Conservation (phyloP, 2,888 invertebrate species). For the Suillia variegata region DNA sequence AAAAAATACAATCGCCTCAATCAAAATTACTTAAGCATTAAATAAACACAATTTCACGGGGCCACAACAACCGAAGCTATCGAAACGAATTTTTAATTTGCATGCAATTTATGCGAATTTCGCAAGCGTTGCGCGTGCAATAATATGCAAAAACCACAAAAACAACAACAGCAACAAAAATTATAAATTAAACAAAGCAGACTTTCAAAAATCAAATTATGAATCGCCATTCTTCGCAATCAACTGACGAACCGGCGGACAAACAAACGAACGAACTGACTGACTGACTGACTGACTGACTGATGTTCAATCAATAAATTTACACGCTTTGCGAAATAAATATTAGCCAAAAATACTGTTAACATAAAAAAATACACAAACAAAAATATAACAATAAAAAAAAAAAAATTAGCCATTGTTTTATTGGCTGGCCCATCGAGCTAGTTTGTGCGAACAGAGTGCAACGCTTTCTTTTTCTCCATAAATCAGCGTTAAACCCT, state of each 20-base stretch:
- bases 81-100: slow-evolving; percentile 11
- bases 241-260: too few species aligned
- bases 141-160: not conserved
- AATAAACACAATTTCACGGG: not conserved
- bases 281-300: not conserved
- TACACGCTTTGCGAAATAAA: not conserved
- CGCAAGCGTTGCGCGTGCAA: not conserved
- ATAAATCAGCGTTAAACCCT: not conserved
- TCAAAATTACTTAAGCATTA: slow-evolving; percentile 1
- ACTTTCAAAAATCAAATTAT: not conserved
- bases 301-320: not conserved
- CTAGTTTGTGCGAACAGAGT: too few species aligned
- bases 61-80: not conserved
- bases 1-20: not conserved
- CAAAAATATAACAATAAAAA: too few species aligned
- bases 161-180: not conserved
- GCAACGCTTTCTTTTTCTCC: not conserved
- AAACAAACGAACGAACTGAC: too few species aligned
- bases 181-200: not conserved
- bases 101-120: slow-evolving; percentile 15
- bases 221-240: too few species aligned
- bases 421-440: too few species aligned
- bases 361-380: not conserved
- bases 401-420: too few species aligned
- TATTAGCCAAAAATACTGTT: not conserved